Conservation (phyloP, 2,888 invertebrate genomes). For the Brachyptera putata region DNA sequence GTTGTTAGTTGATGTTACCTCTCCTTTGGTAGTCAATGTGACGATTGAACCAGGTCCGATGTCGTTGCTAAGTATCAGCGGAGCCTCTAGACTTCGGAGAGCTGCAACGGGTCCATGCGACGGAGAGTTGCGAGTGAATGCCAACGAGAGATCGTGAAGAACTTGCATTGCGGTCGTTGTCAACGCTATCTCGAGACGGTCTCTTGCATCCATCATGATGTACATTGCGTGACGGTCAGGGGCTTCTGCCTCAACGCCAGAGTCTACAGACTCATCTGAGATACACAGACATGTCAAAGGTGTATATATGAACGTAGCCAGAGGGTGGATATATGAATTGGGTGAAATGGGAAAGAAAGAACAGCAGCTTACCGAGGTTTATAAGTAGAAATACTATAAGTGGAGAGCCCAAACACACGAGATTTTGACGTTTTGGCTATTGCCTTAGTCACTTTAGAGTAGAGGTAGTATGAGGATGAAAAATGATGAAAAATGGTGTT, state of each 20-base stretch:
- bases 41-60: slow-evolving; percentile 47
- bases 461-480: no score
- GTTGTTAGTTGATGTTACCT: no score
- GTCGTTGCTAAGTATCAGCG: slow-evolving; percentile 57
- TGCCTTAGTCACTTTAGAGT: no score
- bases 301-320: no score
- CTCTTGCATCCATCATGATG: slow-evolving; percentile 62
- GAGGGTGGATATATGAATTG: no score
- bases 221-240: slow-evolving; percentile 57
- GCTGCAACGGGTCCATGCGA: slow-evolving; percentile 44
- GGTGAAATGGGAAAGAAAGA: no score
- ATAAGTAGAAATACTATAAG: neutral
- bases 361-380: no score
- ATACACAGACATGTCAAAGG: no score
- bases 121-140: slow-evolving; percentile 45
- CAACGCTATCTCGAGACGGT: slow-evolving; percentile 62
- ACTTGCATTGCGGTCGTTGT: slow-evolving; percentile 62
- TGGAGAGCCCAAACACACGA: no score
- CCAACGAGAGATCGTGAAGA: slow-evolving; percentile 47
- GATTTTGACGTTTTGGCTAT: no score
- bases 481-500: no score
- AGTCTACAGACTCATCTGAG: slow-evolving; percentile 49
- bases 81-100: slow-evolving; percentile 42
- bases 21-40: slow-evolving; percentile 38
- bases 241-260: slow-evolving; percentile 48